Percentiles rank a stretch among this genome's conserved stretches.
phyloP scores from a whole-genome alignment of 2,888 invertebrate species.

The Boloria euphrosyne region DNA sequence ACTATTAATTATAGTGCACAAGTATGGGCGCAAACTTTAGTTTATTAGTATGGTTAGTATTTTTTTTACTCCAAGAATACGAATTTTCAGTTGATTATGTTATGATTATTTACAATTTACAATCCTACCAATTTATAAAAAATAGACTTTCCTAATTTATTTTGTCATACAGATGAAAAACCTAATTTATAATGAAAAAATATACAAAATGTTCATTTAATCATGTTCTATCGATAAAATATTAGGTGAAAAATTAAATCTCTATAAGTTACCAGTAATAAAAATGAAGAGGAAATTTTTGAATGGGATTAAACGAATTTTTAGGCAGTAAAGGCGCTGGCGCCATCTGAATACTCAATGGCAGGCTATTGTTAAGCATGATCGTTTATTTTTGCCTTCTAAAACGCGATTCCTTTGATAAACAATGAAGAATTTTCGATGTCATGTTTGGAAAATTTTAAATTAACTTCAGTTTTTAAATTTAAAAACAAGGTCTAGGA shows the following conservation, averaged over 20 bases:
- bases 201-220: background rate
- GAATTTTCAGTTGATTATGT: too few species aligned
- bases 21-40: too few species aligned
- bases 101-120: too few species aligned
- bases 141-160: too few species aligned
- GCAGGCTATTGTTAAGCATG: constrained; percentile 34
- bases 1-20: too few species aligned
- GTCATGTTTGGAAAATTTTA: constrained; percentile 22
- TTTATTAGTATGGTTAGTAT: too few species aligned
- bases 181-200: background rate
- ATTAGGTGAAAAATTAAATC: constrained; percentile 24
- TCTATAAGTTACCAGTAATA: constrained; percentile 23
- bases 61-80: too few species aligned
- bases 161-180: background rate
- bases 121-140: too few species aligned
- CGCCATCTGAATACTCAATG: constrained; percentile 35
- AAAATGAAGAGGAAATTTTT: constrained; percentile 45
- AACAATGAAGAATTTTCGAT: constrained; percentile 31
- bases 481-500: background rate
- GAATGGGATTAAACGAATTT: constrained; percentile 53
- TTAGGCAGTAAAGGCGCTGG: constrained; percentile 48
- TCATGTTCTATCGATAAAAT: constrained; percentile 21
- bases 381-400: constrained; percentile 39
- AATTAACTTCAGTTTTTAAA: constrained; percentile 8
- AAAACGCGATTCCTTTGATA: constrained; percentile 36